phyloP scores from a whole-genome alignment of 2,797 vertebrate species.

The Tachyglossus aculeatus region DNA sequence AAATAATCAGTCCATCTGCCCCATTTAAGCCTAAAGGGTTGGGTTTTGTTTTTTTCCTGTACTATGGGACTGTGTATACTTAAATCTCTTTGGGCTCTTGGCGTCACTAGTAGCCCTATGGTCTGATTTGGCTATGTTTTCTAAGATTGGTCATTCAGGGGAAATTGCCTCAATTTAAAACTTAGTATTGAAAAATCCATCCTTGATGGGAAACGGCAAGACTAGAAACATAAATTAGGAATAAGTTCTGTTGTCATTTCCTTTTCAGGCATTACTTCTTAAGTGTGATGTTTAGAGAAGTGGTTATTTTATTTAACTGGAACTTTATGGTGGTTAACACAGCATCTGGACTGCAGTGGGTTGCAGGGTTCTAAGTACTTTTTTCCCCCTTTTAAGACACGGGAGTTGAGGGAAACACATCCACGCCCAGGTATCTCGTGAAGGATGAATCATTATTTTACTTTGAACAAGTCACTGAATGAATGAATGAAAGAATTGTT shows the following conservation, averaged over 20 bases:
- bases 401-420: neutral
- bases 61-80: too few relatives aligned
- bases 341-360: neutral
- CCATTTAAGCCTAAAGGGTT: conserved; percentile 2
- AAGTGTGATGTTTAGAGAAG: conserved; percentile 21
- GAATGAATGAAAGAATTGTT: conserved; percentile 4
- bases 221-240: conserved; percentile 1
- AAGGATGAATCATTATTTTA: neutral
- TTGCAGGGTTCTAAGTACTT: conserved; percentile 11
- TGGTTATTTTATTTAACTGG: conserved; percentile 11
- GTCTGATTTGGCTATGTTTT: conserved; percentile 17
- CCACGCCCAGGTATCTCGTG: conserved; percentile 7
- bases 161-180: conserved; percentile 16
- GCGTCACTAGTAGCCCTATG: neutral
- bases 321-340: neutral
- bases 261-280: neutral
- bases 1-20: neutral
- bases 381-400: conserved; percentile 14
- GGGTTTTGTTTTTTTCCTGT: neutral
- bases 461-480: neutral
- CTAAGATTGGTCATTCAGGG: conserved; percentile 25
- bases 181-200: neutral
- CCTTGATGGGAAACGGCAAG: conserved; percentile 5
- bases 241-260: conserved; percentile 10
- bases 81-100: conserved; percentile 34